Evolutionary conservation across 2,888 invertebrate genomes (phyloP), one percentile per base, ranked within the genome.

Genomic region (Tricholauxania praeusta): DNA sequence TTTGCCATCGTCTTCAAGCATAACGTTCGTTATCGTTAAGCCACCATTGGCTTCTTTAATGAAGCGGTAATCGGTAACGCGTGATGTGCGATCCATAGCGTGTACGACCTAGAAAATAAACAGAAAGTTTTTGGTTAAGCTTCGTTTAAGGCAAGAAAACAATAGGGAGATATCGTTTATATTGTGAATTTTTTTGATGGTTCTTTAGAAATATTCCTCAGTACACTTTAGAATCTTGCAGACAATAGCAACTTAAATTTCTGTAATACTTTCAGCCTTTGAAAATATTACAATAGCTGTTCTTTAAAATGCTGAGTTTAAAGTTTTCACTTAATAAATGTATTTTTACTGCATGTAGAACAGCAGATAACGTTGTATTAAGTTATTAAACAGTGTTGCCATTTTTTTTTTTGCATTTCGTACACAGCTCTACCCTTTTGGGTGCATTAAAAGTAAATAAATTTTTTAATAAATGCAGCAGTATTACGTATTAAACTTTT

Each of bases 1-100:
- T 79, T 90, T 88, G n/a, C 93, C 94, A 80, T 92, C 91, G 81
- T 93, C 93, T 83, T 92, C 92, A 14, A 88, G 82, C 88, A 88
- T 88, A n/a, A 87, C 88, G 78, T 88, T 88, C 74, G 84, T 86
- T 69, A 88, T 88, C 78, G 87, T 87, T 74, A 88, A 80, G 59
- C 85, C 87, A 28, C 88, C 88, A 80, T 86, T 84, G 72, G 85
- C 81, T 78, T 88, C 88, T 76, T 85, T 86, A 69, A 88, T 85
- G 78, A 88, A 88, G 78, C 88, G 87, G 81, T 85, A 87, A 81
- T 88, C 87, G 64, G 86, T 87, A 74, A 85, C 84, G 69, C 87
- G 82, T 63, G 82, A 79, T n/a, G 86, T 86, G 72, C 86, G 83
- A 78, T 87, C 87, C 80, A 85, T 86, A 74, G 87, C 86, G 73